These are phyloP conservation scores for Ylistrum balloti DNA, from an alignment of 1,140 invertebrate genomes.

Conservation along the genomic window DNA sequence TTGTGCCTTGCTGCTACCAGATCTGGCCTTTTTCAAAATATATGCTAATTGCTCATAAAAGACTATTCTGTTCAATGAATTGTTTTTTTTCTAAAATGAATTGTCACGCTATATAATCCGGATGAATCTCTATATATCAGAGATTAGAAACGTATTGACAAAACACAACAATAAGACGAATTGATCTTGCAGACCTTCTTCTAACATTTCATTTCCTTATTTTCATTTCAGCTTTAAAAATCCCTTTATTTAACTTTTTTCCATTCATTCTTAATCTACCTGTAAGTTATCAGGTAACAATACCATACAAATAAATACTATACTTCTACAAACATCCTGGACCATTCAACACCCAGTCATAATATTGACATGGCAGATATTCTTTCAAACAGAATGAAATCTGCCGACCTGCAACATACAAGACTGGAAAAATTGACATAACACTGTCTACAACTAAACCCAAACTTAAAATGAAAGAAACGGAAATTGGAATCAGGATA, in stretches of 20 bases:
- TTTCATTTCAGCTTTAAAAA: slow-evolving; percentile 13
- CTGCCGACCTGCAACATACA: not conserved
- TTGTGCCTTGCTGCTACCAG: not conserved
- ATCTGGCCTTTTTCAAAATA: not conserved
- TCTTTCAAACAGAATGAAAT: not conserved
- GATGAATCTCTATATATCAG: not conserved
- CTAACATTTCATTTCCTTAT: not conserved
- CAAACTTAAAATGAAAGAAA: not conserved
- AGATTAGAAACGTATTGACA: not conserved
- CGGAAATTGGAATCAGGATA: slow-evolving; percentile 17
- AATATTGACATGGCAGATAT: slow-evolving; percentile 6
- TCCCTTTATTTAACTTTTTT: slow-evolving; percentile 10
- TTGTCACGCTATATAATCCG: not conserved
- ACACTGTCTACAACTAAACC: not conserved
- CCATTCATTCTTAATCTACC: not conserved
- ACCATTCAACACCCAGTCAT: not conserved
- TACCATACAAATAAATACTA: not conserved
- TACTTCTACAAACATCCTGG: slow-evolving; percentile 1
- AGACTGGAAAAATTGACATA: not conserved
- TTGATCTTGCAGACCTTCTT: not conserved
- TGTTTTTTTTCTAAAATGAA: not conserved
- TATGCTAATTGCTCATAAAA: not conserved
- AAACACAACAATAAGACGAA: not conserved
- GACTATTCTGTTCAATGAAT: not conserved
- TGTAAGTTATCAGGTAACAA: not conserved